Conservation (phyloP, 1,140 invertebrate species). For the Phenacoccus solenopsis region DNA sequence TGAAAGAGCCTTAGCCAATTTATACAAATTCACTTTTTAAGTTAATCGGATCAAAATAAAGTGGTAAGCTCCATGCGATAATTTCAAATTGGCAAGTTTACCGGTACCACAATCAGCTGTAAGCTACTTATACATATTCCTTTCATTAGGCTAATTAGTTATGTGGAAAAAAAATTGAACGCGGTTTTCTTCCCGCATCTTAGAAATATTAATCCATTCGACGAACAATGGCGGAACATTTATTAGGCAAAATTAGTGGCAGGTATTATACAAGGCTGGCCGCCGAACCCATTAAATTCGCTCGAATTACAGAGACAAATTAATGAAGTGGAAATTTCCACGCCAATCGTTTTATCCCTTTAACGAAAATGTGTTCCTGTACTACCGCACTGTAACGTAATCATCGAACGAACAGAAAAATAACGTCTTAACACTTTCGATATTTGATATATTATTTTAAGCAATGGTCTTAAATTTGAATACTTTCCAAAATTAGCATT, state of each 20-base stretch:
- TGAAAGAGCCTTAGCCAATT: too few relatives aligned
- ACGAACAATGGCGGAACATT: not conserved
- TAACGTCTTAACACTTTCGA: not conserved
- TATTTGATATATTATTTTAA: too few relatives aligned
- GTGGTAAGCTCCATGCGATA: too few relatives aligned
- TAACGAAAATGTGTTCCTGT: not conserved
- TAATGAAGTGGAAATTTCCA: not conserved
- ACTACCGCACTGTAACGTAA: not conserved
- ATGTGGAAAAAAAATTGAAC: not conserved
- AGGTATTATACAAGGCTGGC: not conserved
- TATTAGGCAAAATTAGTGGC: not conserved
- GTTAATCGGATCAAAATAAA: too few relatives aligned
- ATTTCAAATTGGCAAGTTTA: too few relatives aligned
- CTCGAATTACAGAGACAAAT: not conserved
- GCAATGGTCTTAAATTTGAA: too few relatives aligned
- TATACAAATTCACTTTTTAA: too few relatives aligned
- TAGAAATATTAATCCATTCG: not conserved
- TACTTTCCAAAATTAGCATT: not conserved
- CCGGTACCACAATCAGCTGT: too few relatives aligned
- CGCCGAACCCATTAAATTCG: slow-evolving; percentile 1
- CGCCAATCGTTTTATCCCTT: not conserved
- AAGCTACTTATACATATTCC: not conserved
- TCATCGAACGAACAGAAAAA: not conserved
- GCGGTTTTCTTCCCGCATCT: too few relatives aligned
- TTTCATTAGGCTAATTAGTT: not conserved